Evolutionary conservation across 1,140 invertebrate genomes (phyloP), one percentile per base, ranked within the genome.

Genomic region (Chymomyza costata): DNA sequence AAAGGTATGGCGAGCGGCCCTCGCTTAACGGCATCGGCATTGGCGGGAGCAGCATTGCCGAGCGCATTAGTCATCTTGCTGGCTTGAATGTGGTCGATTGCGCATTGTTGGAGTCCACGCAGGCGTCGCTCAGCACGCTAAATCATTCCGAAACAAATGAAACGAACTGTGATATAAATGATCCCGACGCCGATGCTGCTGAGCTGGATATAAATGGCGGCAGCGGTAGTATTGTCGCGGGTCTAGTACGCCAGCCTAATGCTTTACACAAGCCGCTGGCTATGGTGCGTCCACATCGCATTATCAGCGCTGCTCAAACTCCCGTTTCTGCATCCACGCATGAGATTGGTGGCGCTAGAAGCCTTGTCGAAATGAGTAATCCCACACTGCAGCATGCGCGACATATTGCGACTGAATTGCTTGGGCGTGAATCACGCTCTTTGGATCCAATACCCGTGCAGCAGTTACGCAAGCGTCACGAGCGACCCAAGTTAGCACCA

Each of bases 131-230:
- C 44, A 85, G 68, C 65, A 85, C 83, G 49, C 69, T 85, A 55
- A 84, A 85, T 70, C 84, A 84, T 76, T 84, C 81, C 80, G 82
- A 80, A 69, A 76, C 66, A 78, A 68, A 73, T 58, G 82, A 85
- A 80, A 85, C 66, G 59, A 83, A 76, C 81, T 85, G 83, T 85
- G 83, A 85, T 85, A 85, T 60, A 65, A 76, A 70, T 51, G 62
- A 65, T 41, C 67, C 46, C 63, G 50, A 52, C 52, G 56, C 31
- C 17, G 43, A 41, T 50, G 60, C 50, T 60, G 64, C 43, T 25
- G 52, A 50, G 31, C 39, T 40, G 46, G 58, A 55, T 25, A 43
- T 40, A 30, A 56, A 54, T 16, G 46, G 63, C 34, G 34, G 49
- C 45, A 34, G 46, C 41, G 17, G 28, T 30, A 37, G n/a, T n/a